Base-by-base conservation (phyloP, 2,888 invertebrate species). In the Drosophila kuntzei region DNA sequence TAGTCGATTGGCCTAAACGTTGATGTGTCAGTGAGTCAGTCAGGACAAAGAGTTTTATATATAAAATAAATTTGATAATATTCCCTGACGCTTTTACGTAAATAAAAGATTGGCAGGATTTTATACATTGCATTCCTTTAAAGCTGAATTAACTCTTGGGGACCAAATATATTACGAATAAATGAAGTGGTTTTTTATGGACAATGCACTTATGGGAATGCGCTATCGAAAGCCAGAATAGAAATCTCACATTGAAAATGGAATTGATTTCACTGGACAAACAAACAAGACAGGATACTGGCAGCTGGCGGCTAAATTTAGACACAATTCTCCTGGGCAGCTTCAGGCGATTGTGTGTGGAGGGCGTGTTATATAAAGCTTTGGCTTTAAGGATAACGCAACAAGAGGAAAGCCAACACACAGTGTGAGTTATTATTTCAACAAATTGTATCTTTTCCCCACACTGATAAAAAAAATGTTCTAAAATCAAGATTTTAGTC, bases 301-400 rank as follows among this genome's bases (percentile, higher is more conserved):
- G 11, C 34, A 44, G 44, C 58, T 58, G 41, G 16, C 25, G 39
- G 34, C 58, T 59, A 55, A 54, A 69, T 70, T 70, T 68, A 68
- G 68, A 41, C 51, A 44, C 44, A 51, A 55, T 51, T 47, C 41
- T 51, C 29, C n/a, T 14, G 47, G 41, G 34, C 18, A 20, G 46
- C 41, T 18, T 5, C 9, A 29, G 27, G 41, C 39, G 34, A 27
- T 34, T 18, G 46, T 27, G 47, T 18, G 29, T 44, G 41, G 29
- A 36, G 41, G 16, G 32, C 16, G 41, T 53, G 14, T 25, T 37
- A 36, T 25, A 27, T 20, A 43, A 12, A 34, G 25, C 11, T n/a
- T 16, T 27, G 25, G 32, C 53, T 43, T 61, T 68, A 34, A 55
- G 41, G 36, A 66, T 34, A 66, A 34, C n/a, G 29, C 27, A 32